phyloP scores from a whole-genome alignment of 2,113 vertebrate genomes.

The Coturnix japonica region DNA sequence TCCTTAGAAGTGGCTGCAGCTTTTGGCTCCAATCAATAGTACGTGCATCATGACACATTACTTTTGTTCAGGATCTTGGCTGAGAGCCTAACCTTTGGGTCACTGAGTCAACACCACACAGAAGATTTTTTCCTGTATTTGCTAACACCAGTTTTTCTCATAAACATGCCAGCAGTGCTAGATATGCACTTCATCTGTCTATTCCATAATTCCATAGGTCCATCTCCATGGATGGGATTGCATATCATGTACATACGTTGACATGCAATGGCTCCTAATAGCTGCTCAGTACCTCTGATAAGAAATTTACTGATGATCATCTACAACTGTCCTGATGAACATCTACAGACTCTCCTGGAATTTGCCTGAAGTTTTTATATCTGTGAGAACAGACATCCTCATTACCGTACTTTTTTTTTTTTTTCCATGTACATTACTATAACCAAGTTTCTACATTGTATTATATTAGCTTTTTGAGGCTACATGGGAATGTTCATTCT shows the following conservation, averaged over 20 bases:
- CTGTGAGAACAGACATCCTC: background rate
- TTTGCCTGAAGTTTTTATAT: background rate
- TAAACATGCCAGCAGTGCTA: background rate
- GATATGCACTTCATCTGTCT: background rate
- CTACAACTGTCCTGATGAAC: too few species aligned
- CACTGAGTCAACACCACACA: background rate
- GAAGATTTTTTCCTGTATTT: constrained; percentile 2
- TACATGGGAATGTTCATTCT: background rate
- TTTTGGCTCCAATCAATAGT: background rate
- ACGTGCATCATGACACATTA: constrained; percentile 13
- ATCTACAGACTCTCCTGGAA: background rate
- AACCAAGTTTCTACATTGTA: background rate
- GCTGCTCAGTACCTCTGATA: background rate
- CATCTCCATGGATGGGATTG: background rate
- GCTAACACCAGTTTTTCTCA: background rate
- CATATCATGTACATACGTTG: background rate
- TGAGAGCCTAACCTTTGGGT: background rate
- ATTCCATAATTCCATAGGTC: background rate
- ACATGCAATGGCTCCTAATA: background rate
- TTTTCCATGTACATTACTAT: background rate
- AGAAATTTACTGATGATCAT: background rate
- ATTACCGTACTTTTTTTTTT: background rate
- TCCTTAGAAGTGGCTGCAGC: background rate
- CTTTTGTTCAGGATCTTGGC: constrained; percentile 11
- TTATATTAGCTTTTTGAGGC: background rate